phyloP scores from a whole-genome alignment of 2,797 vertebrate species.

The Trachops cirrhosus region DNA sequence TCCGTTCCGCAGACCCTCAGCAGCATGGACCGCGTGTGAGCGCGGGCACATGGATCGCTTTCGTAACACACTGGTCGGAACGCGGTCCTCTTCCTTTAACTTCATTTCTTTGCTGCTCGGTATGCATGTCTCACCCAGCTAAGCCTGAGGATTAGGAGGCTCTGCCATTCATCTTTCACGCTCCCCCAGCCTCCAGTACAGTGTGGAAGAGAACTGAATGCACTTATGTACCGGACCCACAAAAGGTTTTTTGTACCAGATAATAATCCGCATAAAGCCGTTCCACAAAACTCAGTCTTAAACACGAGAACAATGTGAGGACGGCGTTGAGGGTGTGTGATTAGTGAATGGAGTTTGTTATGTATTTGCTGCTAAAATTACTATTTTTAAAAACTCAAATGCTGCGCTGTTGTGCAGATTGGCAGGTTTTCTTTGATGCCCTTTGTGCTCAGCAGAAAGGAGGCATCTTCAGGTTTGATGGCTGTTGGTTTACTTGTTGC shows the following conservation, averaged over 20 bases:
- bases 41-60: fast-evolving
- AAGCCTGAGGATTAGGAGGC: not conserved
- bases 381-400: not conserved
- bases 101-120: not conserved
- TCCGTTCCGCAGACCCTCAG: not conserved
- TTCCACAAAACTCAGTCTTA: not conserved
- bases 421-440: not conserved
- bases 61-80: not conserved
- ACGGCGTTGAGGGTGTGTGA: not conserved
- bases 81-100: fast-evolving
- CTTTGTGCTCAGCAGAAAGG: not conserved
- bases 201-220: not conserved
- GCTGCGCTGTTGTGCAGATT: not conserved
- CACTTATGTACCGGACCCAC: not conserved
- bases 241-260: not conserved
- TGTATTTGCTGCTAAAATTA: not conserved
- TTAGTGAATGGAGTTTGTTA: not conserved
- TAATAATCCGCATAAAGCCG: not conserved
- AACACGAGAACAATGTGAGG: not conserved
- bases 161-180: not conserved
- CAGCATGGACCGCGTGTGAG: fast-evolving
- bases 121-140: not conserved
- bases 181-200: not conserved
- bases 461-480: not conserved
- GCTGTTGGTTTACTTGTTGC: not conserved